Percentiles rank a stretch among this genome's conserved stretches.
Evolutionary conservation across 2,797 vertebrate species (phyloP).

Genomic region (Bradypus variegatus): DNA sequence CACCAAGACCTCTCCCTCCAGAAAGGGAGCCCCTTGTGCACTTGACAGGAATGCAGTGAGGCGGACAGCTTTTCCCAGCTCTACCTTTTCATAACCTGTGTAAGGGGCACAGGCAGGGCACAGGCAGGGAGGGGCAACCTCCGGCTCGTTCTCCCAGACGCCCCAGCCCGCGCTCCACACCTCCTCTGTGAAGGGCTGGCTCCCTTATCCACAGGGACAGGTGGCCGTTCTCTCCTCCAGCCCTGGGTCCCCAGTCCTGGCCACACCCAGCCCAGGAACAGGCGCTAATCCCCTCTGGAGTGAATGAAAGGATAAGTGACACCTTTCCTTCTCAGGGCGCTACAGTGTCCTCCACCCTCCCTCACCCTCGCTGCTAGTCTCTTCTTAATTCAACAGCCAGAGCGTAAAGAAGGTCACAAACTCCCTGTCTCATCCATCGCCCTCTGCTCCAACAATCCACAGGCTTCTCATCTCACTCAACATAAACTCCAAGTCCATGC

Average conservation of each 20-base stretch:
- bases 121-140: not conserved
- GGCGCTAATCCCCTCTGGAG: too few species aligned
- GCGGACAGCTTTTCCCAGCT: not conserved
- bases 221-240: not conserved
- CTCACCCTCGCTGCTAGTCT: not conserved
- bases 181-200: not conserved
- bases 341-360: not conserved
- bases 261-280: not conserved
- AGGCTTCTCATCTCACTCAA: not conserved
- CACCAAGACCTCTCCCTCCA: not conserved
- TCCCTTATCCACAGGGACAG: not conserved
- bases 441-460: not conserved
- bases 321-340: not conserved
- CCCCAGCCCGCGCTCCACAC: not conserved
- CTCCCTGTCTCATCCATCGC: not conserved
- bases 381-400: not conserved
- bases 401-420: not conserved
- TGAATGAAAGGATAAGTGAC: not conserved
- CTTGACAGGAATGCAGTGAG: not conserved
- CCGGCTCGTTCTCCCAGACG: not conserved
- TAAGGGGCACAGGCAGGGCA: too few species aligned
- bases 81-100: not conserved
- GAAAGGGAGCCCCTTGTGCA: not conserved
- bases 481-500: not conserved
- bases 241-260: not conserved